These are phyloP conservation scores for Sprattus sprattus DNA, from an alignment of 2,113 vertebrate species.

Conservation along the genomic window DNA sequence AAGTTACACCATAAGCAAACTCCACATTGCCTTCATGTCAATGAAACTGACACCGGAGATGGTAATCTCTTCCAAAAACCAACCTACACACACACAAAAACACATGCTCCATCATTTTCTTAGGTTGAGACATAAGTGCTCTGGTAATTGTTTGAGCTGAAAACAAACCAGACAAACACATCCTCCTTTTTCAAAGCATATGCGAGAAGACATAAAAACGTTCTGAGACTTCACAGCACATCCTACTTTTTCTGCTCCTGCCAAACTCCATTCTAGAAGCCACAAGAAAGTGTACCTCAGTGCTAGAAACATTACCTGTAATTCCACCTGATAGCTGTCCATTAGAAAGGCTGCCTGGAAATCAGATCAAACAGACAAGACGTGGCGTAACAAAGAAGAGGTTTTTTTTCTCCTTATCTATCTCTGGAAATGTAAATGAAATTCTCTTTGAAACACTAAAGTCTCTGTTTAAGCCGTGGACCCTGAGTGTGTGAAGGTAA, in stretches of 20 bases:
- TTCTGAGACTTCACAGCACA: conserved; percentile 65
- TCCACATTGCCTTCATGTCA: neutral
- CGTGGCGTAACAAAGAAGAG: neutral
- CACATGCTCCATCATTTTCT: conserved; percentile 17
- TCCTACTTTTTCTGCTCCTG: conserved; percentile 61
- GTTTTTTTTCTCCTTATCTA: neutral
- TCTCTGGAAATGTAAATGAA: neutral
- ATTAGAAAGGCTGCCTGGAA: conserved; percentile 59
- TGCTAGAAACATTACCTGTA: conserved; percentile 64
- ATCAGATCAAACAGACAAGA: conserved; percentile 66
- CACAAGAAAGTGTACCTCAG: conserved; percentile 67
- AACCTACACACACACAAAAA: neutral
- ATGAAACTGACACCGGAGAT: neutral
- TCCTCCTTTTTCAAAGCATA: conserved; percentile 69
- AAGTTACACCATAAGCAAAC: neutral
- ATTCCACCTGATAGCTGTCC: conserved; percentile 66
- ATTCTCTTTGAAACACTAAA: neutral
- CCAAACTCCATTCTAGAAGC: conserved; percentile 64
- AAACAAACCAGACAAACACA: conserved; percentile 54
- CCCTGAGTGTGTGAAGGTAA: neutral
- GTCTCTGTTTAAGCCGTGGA: neutral
- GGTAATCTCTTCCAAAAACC: neutral
- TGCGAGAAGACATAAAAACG: conserved; percentile 48
- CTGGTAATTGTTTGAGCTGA: conserved; percentile 56
- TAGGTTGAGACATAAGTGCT: conserved; percentile 21